Base-by-base conservation (phyloP, 2,888 invertebrate genomes). In the Odontothrips loti region DNA sequence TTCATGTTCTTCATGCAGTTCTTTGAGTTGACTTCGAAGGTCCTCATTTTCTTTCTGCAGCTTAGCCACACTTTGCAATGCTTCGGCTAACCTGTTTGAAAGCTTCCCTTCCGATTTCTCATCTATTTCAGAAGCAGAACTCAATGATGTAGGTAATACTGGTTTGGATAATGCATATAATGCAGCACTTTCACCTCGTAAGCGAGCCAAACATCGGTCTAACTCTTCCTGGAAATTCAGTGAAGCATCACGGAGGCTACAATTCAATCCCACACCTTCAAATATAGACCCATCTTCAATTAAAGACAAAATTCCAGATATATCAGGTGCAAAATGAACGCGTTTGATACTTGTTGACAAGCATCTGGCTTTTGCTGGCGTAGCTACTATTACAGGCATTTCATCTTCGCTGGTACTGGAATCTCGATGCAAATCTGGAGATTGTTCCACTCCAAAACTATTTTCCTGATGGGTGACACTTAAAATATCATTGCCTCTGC, bases 321-420 rank as follows among this genome's bases (percentile, higher is more conserved):
- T 90, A 86, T 93, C 91, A 0, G 95, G 94, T 23, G 93, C 92
- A 85, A 94, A 91, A 85, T 93, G 94, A 78, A 94, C 91, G 84
- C 91, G 90, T 83, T 90, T 90, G 79, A 81, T 79, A 80, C 79
- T 8, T n/a, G 34, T 9, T 17, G 79, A 58, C 15, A 20, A 23
- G 0, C 10, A 6, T 34, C 79, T 79, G 4, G 48, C 79, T 43
- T 80, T 47, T 43, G 48, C 81, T 3, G 34, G 29, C 10, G 79
- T 47, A 23, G 79, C 23, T 12, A 79, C 78, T 51, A 27, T 78
- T 15, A 34, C 58, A 23, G 23, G 29, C 15, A 27, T 47, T 75
- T 82, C 82, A 80, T 15, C 27, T 10, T 81, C 80, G 29, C 20
- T 48, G 51, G n/a, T 20, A 23, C 11, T 81, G 23, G 29, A 79